Base-by-base conservation (phyloP, 2,797 vertebrate species). In the Tragopan temminckii region DNA sequence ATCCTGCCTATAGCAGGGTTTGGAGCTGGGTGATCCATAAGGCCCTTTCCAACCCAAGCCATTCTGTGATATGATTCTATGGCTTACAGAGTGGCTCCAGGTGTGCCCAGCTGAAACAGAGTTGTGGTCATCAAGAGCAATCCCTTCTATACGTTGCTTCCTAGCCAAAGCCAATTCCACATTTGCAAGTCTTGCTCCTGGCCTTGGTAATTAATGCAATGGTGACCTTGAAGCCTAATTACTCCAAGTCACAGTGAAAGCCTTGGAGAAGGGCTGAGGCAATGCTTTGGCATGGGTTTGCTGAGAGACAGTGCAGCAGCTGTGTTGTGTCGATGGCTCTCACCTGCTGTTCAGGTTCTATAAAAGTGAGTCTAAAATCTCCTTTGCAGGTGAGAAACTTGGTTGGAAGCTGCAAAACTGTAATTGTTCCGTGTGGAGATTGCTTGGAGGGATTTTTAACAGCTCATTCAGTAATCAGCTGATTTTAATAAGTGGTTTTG, bases 391-490 rank as follows among this genome's bases (percentile, higher is more conserved):
- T 88, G 80, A 89, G 57, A 90, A 93, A 67, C 63, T 31, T 77
- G 27, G 64, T 77, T 71, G 35, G 78, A 90, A 84, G 64, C 57
- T 93, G 75, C 57, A 87, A 89, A 86, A 57, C 36, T 67, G 5
- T 24, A 87, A 67, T 84, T 89, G 86, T 38, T 86, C 0, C 0
- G 21, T 43, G 63, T 76, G 57, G 88, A 5, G 3, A 43, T 70
- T 59, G 48, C 75, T 70, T 35, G 57, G 63, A 89, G 81, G 33
- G 43, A 17, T 90, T 94, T 77, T 36, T 89, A 92, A 90, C 84
- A 95, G 66, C 86, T 94, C 64, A n/a, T 70, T 80, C 0, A 0
- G 72, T 75, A 88, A 86, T 84, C 86, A 92, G 86, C 70, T 92
- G 90, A 84, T 88, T 83, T 69, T 62, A 81, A 36, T 77, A 52